These are phyloP conservation scores for Sus cebifrons DNA, from an alignment of 2,797 vertebrate species.

Conservation along the genomic window DNA sequence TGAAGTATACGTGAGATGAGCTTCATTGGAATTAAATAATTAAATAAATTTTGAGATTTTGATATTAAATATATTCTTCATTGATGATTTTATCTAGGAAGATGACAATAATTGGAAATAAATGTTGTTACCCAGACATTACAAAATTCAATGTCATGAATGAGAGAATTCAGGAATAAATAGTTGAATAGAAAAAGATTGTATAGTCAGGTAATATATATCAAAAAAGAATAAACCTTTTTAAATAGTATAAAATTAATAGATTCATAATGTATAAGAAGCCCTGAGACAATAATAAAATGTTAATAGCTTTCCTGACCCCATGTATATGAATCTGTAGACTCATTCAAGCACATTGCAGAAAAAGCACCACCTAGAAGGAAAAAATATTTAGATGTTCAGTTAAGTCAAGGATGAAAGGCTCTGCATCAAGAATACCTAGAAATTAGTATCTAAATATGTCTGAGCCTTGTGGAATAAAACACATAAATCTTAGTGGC, in stretches of 20 bases:
- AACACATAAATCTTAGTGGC: too few relatives aligned
- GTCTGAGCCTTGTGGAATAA: too few relatives aligned
- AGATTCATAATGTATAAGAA: background rate
- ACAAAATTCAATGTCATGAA: background rate
- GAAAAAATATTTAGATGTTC: background rate
- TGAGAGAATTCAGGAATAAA: background rate
- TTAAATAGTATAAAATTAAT: background rate
- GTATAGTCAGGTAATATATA: background rate
- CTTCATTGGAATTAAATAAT: background rate
- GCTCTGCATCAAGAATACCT: background rate
- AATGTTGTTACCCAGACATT: background rate
- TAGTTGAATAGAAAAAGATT: background rate
- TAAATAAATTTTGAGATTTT: background rate
- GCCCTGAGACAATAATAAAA: background rate
- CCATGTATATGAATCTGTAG: background rate
- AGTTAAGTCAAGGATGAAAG: background rate
- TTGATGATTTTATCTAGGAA: background rate
- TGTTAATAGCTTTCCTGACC: background rate
- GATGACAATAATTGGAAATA: background rate
- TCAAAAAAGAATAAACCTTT: background rate
- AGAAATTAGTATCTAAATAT: background rate
- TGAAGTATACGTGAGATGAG: background rate
- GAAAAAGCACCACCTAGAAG: background rate
- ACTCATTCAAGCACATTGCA: background rate
- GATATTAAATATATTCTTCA: background rate